Evolutionary conservation across 2,888 invertebrate genomes (phyloP), one percentile per base, ranked within the genome.

Genomic region (Antheraea assamensis): DNA sequence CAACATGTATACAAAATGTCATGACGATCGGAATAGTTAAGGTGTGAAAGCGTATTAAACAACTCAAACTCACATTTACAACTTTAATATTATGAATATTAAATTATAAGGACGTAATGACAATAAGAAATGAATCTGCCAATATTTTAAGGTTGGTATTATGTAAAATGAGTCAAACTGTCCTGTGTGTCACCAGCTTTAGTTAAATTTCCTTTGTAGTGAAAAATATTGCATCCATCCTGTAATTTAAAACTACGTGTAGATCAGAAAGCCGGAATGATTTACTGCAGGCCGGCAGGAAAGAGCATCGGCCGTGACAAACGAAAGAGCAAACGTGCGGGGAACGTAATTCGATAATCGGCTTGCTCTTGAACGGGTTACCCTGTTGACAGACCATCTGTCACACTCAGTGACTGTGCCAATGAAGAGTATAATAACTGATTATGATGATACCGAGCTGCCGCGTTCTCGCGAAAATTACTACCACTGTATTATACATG

Each of bases 321-420:
- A 89, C 88, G 92, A 92, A 94, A 93, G 93, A 93, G 92, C 94
- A 92, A 83, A 82, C 83, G 82, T 81, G 84, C 87, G 88, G 91
- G 92, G 91, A 87, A 81, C 88, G 87, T 93, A 93, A 94, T 93
- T 93, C 91, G 92, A 93, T 94, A 94, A 94, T 93, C 85, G 90
- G 71, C 86, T 79, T 89, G 94, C 90, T 92, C 93, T 93, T 94
- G 94, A 93, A 92, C 90, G 88, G 79, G 79, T 81, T 76, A 76
- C 78, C 75, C 74, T 75, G 77, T 82, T 85, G 87, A 84, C 88
- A 87, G 85, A 79, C 85, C 87, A 91, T 92, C 89, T 88, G 90
- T 92, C 92, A 91, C 85, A 82, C 78, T 86, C 85, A 82, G 82
- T 84, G 80, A 83, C 81, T 80, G 77, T 75, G 77, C 78, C 78